Base-by-base conservation (phyloP, 2,888 invertebrate genomes). In the Cantharis rufa region DNA sequence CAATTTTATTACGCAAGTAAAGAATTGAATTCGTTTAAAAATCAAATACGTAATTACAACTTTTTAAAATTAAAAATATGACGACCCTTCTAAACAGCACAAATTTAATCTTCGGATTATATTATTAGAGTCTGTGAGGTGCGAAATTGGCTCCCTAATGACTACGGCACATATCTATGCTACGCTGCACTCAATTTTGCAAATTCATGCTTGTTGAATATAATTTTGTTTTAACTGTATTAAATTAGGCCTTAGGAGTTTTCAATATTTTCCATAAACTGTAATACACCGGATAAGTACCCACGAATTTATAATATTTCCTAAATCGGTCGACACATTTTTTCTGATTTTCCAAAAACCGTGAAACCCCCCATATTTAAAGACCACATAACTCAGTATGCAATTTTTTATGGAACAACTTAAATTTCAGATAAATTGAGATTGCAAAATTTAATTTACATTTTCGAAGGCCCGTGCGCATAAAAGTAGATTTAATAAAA, bases 91-190 rank as follows among this genome's bases (percentile, higher is more conserved):
- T 78, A 75, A 78, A 78, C 75, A 76, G 71, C 72, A 64, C 70
- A 64, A 75, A 78, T 78, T 78, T 78, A 78, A 81, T 80, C 83
- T 76, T 72, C 79, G 80, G 82, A 83, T 85, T 84, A 85, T 82
- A 83, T 82, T 83, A 85, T 86, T 86, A 85, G 84, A 84, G 83
- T 84, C 82, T 82, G 83, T 83, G 85, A 84, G 84, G 86, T 86
- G 86, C 84, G 86, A 85, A 86, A 86, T 86, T 85, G 84, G 83
- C 83, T 84, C 82, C 78, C 82, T 85, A 84, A 84, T 85, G 84
- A 83, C 81, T 82, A 73, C 79, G 76, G 79, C 76, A 71, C 72
- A 73, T 74, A 79, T 76, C 72, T 75, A 75, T 78, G 79, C 73
- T 72, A 75, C 73, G 74, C 75, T 79, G 77, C 75, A 79, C 74